These are phyloP conservation scores for Hetaerina titia DNA, from an alignment of 2,888 invertebrate genomes.

Conservation along the genomic window DNA sequence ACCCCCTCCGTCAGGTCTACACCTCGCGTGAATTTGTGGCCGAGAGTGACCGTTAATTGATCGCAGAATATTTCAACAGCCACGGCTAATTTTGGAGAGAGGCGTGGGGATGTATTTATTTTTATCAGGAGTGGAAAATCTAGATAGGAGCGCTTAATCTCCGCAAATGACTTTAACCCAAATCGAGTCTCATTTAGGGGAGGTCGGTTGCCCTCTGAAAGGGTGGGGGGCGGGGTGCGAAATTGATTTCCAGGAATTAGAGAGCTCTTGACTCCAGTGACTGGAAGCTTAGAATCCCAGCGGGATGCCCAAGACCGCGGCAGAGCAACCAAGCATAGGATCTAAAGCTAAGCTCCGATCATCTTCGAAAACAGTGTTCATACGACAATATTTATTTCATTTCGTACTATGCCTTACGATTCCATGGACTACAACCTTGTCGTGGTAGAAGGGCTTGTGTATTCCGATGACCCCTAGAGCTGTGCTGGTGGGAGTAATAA, in stretches of 20 bases:
- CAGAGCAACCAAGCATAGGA: too few species aligned
- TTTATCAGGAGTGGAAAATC: neutral
- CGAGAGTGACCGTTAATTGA: neutral
- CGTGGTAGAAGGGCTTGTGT: too few species aligned
- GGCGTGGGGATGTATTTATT: neutral
- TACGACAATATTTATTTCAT: too few species aligned
- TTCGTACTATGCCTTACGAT: too few species aligned
- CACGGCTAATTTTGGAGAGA: neutral
- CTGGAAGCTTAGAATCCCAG: too few species aligned
- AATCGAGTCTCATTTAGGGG: neutral
- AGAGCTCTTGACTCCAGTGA: too few species aligned
- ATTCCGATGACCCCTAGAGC: too few species aligned
- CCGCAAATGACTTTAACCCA: neutral
- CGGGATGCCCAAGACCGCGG: too few species aligned
- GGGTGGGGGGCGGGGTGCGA: neutral
- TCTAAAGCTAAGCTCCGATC: too few species aligned
- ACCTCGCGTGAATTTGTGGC: neutral
- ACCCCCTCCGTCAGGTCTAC: neutral
- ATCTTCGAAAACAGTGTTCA: too few species aligned
- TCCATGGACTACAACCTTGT: too few species aligned
- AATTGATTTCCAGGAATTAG: neutral
- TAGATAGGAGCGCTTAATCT: neutral
- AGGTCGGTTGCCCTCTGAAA: neutral
- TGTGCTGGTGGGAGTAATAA: too few species aligned
- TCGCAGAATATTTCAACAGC: neutral